Conservation (phyloP, 2,888 invertebrate species). For the Plagiodera versicolora region DNA sequence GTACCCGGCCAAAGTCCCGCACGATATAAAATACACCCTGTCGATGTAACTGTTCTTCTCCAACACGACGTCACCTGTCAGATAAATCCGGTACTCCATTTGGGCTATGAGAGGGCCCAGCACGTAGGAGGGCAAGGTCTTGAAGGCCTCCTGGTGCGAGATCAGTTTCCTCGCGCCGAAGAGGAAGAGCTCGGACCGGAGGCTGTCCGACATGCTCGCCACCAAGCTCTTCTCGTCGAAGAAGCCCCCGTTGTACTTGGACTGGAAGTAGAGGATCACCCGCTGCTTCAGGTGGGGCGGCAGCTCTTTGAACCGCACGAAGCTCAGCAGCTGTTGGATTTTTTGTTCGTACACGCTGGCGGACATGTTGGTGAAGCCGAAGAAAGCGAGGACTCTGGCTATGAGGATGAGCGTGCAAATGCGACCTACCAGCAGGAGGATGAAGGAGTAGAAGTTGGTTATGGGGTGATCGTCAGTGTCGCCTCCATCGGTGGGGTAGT, state of each 20-base stretch:
- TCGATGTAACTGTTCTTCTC: conserved; percentile 50
- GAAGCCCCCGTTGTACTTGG: conserved; percentile 58
- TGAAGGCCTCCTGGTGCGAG: conserved; percentile 55
- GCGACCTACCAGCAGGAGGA: conserved; percentile 38
- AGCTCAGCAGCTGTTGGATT: conserved; percentile 57
- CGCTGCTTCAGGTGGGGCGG: conserved; percentile 54
- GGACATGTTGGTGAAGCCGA: conserved; percentile 44
- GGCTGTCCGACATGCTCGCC: conserved; percentile 45
- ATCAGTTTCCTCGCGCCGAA: conserved; percentile 56
- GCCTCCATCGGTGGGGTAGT: not conserved
- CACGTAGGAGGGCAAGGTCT: conserved; percentile 50
- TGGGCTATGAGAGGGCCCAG: conserved; percentile 38
- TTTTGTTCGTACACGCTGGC: conserved; percentile 55
- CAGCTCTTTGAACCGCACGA: conserved; percentile 59
- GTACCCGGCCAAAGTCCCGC: conserved; percentile 56
- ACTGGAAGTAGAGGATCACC: conserved; percentile 57
- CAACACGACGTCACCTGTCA: conserved; percentile 51
- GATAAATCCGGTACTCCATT: conserved; percentile 21
- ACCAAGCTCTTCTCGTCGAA: conserved; percentile 55
- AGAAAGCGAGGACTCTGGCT: conserved; percentile 40
- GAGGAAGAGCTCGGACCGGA: conserved; percentile 54
- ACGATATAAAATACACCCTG: conserved; percentile 58
- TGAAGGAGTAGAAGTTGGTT: conserved; percentile 35
- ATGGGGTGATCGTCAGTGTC: conserved; percentile 5
- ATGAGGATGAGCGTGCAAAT: conserved; percentile 40